A percentile compares a stretch with the other conserved stretches of the same genome.
These are phyloP conservation scores for Scaptodrosophila latifasciaeformis DNA, from an alignment of 2,888 invertebrate genomes.

Conservation along the genomic window DNA sequence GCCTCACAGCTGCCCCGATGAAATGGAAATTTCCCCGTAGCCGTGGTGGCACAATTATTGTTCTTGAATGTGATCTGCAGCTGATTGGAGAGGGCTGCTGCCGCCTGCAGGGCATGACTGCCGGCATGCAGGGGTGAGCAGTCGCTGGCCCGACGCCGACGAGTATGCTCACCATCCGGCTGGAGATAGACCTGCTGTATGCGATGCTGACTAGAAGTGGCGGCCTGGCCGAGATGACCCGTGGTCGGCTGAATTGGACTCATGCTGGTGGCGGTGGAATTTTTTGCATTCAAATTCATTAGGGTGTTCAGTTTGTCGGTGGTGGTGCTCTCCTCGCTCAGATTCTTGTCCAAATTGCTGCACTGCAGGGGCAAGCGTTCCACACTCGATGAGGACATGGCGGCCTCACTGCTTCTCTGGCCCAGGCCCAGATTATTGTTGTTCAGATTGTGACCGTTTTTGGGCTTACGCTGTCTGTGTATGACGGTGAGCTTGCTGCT, in stretches of 20 bases:
- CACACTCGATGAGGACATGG: slow-evolving; percentile 44
- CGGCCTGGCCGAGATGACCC: no score
- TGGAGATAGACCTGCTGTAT: slow-evolving; percentile 36
- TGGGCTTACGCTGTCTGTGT: slow-evolving; percentile 11
- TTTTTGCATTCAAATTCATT: slow-evolving; percentile 11
- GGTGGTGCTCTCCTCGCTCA: slow-evolving; percentile 21
- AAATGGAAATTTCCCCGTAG: slow-evolving; percentile 52
- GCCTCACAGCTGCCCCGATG: slow-evolving; percentile 74
- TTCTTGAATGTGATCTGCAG: slow-evolving; percentile 71
- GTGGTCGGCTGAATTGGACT: no score
- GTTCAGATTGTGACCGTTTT: slow-evolving; percentile 20
- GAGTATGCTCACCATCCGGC: slow-evolving; percentile 52
- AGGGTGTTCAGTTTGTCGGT: slow-evolving; percentile 17
- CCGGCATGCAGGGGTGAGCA: slow-evolving; percentile 52
- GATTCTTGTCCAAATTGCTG: slow-evolving; percentile 23
- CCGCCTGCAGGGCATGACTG: slow-evolving; percentile 35
- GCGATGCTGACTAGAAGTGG: slow-evolving; percentile 43
- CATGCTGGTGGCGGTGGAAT: slow-evolving; percentile 22
- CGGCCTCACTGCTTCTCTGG: slow-evolving; percentile 32
- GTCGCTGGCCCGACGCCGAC: slow-evolving; percentile 70
- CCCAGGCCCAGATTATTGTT: slow-evolving; percentile 20
- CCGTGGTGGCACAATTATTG: slow-evolving; percentile 60
- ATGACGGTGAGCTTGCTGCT: slow-evolving; percentile 67
- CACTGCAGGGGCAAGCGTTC: slow-evolving; percentile 37
- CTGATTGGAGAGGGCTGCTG: slow-evolving; percentile 59